Conservation (phyloP, 1,140 invertebrate species). For the Meloidogyne floridensis region DNA sequence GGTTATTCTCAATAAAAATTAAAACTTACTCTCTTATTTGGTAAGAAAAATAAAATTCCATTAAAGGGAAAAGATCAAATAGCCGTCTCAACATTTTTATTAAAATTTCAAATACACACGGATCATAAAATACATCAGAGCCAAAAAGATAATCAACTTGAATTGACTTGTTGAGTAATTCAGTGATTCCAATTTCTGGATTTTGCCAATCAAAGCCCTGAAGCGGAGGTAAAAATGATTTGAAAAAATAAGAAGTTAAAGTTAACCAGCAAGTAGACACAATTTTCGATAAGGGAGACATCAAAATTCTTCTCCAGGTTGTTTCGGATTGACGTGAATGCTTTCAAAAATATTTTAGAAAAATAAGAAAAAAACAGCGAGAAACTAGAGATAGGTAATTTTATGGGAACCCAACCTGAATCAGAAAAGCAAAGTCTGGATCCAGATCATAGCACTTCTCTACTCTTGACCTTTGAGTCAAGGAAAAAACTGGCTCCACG, state of each 20-base stretch:
- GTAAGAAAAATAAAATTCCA: constrained; percentile 51
- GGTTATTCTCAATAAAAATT: not conserved
- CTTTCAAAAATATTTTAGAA: not conserved
- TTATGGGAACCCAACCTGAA: too few species aligned
- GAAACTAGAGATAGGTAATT: too few species aligned
- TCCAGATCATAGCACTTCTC: too few species aligned
- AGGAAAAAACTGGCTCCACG: too few species aligned
- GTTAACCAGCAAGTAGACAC: constrained; percentile 16
- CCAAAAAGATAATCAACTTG: constrained; percentile 50
- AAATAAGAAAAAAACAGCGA: too few species aligned
- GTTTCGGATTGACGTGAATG: constrained; percentile 19
- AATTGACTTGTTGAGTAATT: constrained; percentile 22
- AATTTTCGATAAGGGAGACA: not conserved
- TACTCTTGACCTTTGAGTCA: too few species aligned
- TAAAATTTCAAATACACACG: constrained; percentile 51
- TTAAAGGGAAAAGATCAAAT: constrained; percentile 43
- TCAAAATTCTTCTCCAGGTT: constrained; percentile 31
- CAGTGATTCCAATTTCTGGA: constrained; percentile 27
- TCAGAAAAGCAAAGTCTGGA: too few species aligned
- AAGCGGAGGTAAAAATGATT: not conserved
- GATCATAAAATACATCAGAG: constrained; percentile 61
- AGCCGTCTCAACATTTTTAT: constrained; percentile 47
- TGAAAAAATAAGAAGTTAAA: not conserved
- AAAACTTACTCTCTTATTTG: constrained; percentile 57
- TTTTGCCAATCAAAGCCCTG: constrained; percentile 39